Evolutionary conservation across 2,113 vertebrate species (phyloP).

Genomic region (Entomyzon cyanotis): DNA sequence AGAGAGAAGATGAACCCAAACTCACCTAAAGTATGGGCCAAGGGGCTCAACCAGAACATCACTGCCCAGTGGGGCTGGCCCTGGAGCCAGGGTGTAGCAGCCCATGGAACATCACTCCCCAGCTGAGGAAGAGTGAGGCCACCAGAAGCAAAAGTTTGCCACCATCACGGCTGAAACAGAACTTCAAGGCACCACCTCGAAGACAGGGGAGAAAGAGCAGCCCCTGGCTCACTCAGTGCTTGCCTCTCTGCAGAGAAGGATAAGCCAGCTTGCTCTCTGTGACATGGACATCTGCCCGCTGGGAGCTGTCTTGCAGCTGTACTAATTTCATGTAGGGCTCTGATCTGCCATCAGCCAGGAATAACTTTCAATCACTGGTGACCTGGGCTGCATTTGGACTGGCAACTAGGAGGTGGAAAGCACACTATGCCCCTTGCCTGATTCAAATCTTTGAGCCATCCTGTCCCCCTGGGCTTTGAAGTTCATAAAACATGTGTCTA

Average conservation of each 20-base stretch:
- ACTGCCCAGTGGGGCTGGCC: background rate
- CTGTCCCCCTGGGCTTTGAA: background rate
- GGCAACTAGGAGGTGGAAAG: background rate
- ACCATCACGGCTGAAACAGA: rapidly evolving
- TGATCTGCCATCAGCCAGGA: background rate
- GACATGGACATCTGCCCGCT: background rate
- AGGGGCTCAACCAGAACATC: background rate
- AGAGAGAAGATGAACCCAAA: background rate
- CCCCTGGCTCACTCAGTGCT: background rate
- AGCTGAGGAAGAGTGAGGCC: background rate
- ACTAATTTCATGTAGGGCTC: background rate
- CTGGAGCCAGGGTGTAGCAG: background rate
- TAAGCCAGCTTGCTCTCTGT: background rate
- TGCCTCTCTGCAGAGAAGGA: background rate
- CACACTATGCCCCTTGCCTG: background rate
- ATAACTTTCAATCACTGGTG: background rate
- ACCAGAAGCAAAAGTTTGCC: background rate
- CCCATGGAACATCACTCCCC: background rate
- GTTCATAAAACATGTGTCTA: background rate
- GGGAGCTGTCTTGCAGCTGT: background rate
- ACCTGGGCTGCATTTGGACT: background rate
- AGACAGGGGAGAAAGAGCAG: background rate
- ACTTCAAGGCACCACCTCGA: background rate
- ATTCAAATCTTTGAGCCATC: background rate
- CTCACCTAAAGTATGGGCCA: background rate